Evolutionary conservation across 2,113 vertebrate genomes (phyloP).

Genomic region (Scatophagus argus): DNA sequence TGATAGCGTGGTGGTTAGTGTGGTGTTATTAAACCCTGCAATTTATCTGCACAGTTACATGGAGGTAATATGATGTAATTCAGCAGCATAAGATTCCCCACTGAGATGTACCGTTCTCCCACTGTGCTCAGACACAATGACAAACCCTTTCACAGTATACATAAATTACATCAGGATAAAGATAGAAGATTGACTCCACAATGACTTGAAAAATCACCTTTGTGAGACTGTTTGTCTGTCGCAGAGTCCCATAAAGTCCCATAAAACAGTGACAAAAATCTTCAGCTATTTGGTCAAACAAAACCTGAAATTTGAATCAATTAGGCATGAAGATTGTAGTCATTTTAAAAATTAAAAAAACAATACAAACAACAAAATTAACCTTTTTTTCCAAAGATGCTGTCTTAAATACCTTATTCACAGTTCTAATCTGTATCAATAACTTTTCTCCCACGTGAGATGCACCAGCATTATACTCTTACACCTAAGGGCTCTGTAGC

Average conservation of each 20-base stretch:
- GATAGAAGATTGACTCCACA: too few relatives aligned
- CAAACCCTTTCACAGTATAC: too few relatives aligned
- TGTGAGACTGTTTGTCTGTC: neutral
- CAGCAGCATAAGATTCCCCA: neutral
- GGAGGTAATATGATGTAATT: neutral
- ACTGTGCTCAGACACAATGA: too few relatives aligned
- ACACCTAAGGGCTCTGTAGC: constrained; percentile 60
- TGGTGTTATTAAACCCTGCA: constrained; percentile 12
- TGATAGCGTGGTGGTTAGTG: constrained; percentile 3
- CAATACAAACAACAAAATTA: too few relatives aligned
- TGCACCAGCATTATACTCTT: constrained; percentile 51
- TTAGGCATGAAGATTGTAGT: neutral
- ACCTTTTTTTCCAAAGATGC: neutral
- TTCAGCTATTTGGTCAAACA: neutral
- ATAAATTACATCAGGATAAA: too few relatives aligned
- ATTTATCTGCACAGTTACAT: neutral
- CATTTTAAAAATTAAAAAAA: too few relatives aligned
- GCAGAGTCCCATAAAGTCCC: neutral
- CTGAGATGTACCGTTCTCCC: neutral
- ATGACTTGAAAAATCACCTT: neutral
- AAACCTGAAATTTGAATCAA: neutral
- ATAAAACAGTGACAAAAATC: neutral
- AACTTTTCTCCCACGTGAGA: constrained; percentile 66
- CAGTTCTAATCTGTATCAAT: constrained; percentile 64
- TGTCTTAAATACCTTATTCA: constrained; percentile 38